Conservation (phyloP, 2,888 invertebrate genomes). For the Campoletis raptor region DNA sequence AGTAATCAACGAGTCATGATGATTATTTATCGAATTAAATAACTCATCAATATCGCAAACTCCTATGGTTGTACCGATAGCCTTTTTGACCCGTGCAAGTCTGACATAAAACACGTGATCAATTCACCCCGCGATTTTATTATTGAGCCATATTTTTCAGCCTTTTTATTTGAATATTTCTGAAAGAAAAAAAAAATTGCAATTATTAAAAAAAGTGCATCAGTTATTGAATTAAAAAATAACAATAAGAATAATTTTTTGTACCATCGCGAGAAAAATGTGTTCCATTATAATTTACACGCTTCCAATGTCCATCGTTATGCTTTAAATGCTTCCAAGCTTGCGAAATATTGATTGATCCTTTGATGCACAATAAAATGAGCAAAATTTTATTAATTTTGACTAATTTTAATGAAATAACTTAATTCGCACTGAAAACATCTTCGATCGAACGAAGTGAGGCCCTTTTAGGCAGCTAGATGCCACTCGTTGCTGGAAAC, state of each 20-base stretch:
- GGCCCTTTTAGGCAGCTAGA: conserved; percentile 68
- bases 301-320: not conserved
- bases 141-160: conserved; percentile 1
- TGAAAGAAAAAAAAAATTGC: not conserved
- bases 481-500: conserved; percentile 46
- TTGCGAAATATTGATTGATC: not conserved
- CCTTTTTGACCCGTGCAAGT: conserved; percentile 62
- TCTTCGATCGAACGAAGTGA: conserved; percentile 48
- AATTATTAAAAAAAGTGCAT: not conserved
- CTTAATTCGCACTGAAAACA: conserved; percentile 5
- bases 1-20: not conserved
- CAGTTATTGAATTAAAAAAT: not conserved
- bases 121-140: conserved; percentile 26
- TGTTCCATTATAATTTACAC: not conserved
- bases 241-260: not conserved
- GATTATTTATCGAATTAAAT: conserved; percentile 33
- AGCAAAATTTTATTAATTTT: not conserved
- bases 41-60: conserved; percentile 76
- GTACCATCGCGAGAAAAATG: not conserved
- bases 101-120: conserved; percentile 37
- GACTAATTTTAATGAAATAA: conserved; percentile 6
- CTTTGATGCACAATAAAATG: not conserved
- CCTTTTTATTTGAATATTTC: not conserved
- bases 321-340: not conserved
- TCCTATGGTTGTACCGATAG: conserved; percentile 80